A percentile compares a stretch with the other conserved stretches of the same genome.
phyloP scores from a whole-genome alignment of 2,113 vertebrate genomes.

The Pseudorectes ferrugineus region DNA sequence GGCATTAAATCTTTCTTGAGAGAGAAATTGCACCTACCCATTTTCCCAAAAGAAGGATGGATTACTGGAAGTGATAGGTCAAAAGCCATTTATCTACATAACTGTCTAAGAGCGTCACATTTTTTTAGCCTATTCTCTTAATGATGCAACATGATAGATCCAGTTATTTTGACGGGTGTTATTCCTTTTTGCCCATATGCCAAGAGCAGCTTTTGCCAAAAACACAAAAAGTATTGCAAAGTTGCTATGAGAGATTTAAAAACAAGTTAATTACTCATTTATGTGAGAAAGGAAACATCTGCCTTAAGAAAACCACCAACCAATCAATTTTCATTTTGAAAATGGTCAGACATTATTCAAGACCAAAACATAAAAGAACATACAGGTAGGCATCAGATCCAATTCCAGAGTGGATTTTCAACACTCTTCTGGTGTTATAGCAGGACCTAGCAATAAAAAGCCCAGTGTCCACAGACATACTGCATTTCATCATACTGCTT shows the following conservation, averaged over 20 bases:
- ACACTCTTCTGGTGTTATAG: background rate
- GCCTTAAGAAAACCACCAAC: background rate
- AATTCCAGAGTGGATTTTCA: background rate
- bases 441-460: background rate
- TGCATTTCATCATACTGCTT: background rate
- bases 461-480: background rate
- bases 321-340: background rate
- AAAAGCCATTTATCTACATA: conserved; percentile 19
- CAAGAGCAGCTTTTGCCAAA: background rate
- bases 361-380: background rate
- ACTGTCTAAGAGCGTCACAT: background rate
- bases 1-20: conserved; percentile 29
- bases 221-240: background rate
- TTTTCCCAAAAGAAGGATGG: conserved; percentile 1
- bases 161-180: background rate
- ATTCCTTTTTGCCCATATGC: background rate
- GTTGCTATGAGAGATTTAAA: background rate
- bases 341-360: background rate
- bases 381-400: background rate
- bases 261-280: background rate
- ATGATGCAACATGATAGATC: background rate
- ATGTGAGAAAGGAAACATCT: background rate
- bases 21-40: background rate
- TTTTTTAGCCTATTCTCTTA: conserved; percentile 1
- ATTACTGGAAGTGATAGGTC: background rate